Conservation (phyloP, 1,140 invertebrate species). For the Drosophila saltans region DNA sequence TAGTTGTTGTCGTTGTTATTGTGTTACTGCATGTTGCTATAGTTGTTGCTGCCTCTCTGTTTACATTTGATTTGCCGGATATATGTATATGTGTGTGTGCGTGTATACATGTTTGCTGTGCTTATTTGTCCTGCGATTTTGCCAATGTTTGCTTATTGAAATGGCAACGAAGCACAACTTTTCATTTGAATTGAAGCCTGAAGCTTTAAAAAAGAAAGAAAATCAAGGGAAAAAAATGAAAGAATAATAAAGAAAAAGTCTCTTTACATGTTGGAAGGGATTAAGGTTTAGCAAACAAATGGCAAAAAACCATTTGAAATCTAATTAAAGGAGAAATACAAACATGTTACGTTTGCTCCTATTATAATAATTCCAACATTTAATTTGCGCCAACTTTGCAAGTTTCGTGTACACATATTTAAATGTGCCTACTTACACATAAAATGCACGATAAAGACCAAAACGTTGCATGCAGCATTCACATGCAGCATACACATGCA, state of each 20-base stretch:
- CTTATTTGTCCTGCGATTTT: constrained; percentile 69
- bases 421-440: constrained; percentile 46
- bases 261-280: neutral
- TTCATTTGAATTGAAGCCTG: constrained; percentile 45
- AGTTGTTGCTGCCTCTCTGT: constrained; percentile 54
- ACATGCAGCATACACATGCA: neutral
- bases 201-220: constrained; percentile 23
- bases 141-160: constrained; percentile 73
- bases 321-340: constrained; percentile 7
- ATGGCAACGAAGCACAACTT: constrained; percentile 55
- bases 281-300: constrained; percentile 3
- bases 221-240: neutral
- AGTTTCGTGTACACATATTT: constrained; percentile 63
- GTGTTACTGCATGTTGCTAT: constrained; percentile 32
- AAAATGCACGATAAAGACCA: constrained; percentile 22
- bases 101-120: constrained; percentile 36
- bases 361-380: constrained; percentile 70
- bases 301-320: neutral
- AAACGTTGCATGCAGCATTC: neutral
- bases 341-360: constrained; percentile 24
- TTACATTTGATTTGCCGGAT: constrained; percentile 77
- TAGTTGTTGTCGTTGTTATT: constrained; percentile 40
- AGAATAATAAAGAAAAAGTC: neutral
- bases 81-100: constrained; percentile 26
- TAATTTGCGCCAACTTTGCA: constrained; percentile 70